These are phyloP conservation scores for Eulemur rufifrons DNA, from an alignment of 2,113 vertebrate species.

Conservation along the genomic window DNA sequence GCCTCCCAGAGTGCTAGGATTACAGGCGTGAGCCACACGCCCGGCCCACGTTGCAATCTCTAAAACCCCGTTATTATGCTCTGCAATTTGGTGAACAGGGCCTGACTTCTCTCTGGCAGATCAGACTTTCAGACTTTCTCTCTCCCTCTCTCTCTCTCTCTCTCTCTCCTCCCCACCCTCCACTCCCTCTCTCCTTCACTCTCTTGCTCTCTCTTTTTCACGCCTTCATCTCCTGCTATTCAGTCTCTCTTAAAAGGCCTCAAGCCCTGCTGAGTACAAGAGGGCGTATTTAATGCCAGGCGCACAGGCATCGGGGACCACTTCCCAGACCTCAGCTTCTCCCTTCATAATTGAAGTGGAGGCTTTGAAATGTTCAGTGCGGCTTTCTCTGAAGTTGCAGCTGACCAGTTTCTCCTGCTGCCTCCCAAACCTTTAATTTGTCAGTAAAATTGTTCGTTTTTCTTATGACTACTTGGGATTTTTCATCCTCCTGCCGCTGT, in stretches of 20 bases:
- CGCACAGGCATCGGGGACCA: neutral
- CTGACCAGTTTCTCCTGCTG: conserved; percentile 13
- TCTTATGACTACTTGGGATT: conserved; percentile 26
- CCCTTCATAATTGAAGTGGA: conserved; percentile 48
- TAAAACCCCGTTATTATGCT: neutral
- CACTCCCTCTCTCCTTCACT: neutral
- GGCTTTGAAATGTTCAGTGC: conserved; percentile 44
- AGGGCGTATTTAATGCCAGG: neutral
- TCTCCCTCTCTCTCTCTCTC: neutral
- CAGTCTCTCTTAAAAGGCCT: conserved; percentile 4
- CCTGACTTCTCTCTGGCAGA: neutral
- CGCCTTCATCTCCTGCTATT: neutral
- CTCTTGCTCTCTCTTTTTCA: neutral
- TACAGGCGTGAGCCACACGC: no score
- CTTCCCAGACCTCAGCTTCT: conserved; percentile 48
- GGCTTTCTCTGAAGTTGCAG: neutral
- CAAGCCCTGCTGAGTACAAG: neutral
- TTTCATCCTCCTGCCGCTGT: conserved; percentile 54
- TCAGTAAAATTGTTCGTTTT: conserved; percentile 60
- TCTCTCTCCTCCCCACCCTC: neutral
- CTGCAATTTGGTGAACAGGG: neutral
- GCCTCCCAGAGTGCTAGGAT: no score
- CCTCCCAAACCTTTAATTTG: conserved; percentile 73
- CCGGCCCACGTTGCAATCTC: neutral
- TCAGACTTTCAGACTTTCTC: neutral